phyloP scores from a whole-genome alignment of 2,797 vertebrate species.

The Smutsia gigantea region DNA sequence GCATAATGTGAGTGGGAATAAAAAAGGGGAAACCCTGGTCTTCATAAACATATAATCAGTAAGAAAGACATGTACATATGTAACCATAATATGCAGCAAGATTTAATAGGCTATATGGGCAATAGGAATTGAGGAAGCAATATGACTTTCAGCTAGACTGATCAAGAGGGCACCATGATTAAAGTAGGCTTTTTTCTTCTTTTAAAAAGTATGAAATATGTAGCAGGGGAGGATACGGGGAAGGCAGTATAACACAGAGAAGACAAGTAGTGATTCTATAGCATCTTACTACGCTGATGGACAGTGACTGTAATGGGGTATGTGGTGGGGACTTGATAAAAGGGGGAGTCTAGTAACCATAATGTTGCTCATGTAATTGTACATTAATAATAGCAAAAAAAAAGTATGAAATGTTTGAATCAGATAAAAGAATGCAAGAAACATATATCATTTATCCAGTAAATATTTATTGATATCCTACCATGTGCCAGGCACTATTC shows the following conservation, averaged over 20 bases:
- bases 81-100: conserved; percentile 4
- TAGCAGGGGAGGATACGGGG: too few species aligned
- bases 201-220: background rate
- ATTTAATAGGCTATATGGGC: background rate
- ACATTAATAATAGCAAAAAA: too few species aligned
- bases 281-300: too few species aligned
- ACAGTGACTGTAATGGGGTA: too few species aligned
- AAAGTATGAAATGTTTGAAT: conserved; percentile 38
- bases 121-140: background rate
- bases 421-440: background rate
- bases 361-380: too few species aligned
- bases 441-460: background rate
- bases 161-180: background rate
- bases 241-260: too few species aligned
- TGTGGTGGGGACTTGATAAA: too few species aligned
- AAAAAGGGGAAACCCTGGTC: background rate
- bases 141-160: conserved; percentile 27
- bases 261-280: too few species aligned
- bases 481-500: background rate
- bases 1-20: background rate
- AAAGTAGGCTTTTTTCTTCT: background rate
- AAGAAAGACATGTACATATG: background rate
- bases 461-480: conserved; percentile 2
- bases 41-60: conserved; percentile 26
- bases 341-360: too few species aligned